These are phyloP conservation scores for Pediacus dermestoides DNA, from an alignment of 2,888 invertebrate species.

Conservation along the genomic window DNA sequence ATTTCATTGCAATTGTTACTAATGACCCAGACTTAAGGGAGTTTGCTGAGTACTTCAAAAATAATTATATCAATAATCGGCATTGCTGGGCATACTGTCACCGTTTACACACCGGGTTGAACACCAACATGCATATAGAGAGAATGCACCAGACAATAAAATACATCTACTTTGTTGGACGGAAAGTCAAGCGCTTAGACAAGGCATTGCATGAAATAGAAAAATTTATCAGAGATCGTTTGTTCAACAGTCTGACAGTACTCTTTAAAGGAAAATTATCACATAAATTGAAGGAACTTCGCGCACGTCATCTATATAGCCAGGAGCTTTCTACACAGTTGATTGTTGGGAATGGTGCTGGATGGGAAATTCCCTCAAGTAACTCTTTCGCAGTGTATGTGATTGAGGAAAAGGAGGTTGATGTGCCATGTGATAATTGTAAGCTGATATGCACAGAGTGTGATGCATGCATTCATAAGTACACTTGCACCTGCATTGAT, in stretches of 20 bases:
- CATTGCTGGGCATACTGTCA: conserved; percentile 15
- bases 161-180: conserved; percentile 22
- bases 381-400: no score
- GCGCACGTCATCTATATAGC: conserved; percentile 15
- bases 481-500: no score
- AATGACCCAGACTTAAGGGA: conserved; percentile 12
- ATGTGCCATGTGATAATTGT: no score
- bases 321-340: no score
- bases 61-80: conserved; percentile 16
- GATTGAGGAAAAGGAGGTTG: no score
- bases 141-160: conserved; percentile 24
- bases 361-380: no score
- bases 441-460: no score
- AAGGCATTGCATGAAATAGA: conserved; percentile 20
- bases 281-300: conserved; percentile 15
- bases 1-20: conserved; percentile 11
- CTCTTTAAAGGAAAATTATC: conserved; percentile 21
- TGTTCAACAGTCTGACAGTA: conserved; percentile 20
- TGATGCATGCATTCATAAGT: no score
- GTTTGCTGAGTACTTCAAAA: conserved; percentile 21
- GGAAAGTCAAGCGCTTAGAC: conserved; percentile 21
- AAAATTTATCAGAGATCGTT: conserved; percentile 21
- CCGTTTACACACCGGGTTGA: conserved; percentile 12
- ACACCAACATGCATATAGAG: conserved; percentile 21
- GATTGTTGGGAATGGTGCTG: no score